Evolutionary conservation across 2,113 vertebrate species (phyloP).

Genomic region (Ia io): DNA sequence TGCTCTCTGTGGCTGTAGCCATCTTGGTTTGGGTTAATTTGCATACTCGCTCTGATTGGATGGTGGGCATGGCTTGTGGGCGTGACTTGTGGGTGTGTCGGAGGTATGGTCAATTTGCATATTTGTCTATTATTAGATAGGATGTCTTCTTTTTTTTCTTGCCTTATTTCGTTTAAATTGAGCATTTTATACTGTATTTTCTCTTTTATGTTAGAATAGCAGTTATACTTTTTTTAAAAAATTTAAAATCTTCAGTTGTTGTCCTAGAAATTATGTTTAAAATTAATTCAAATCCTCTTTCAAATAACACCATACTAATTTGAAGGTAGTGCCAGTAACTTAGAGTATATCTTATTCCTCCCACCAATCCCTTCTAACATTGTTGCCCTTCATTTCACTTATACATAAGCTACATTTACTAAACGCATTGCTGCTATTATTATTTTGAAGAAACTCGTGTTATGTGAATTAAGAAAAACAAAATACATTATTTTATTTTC

Average conservation of each 20-base stretch:
- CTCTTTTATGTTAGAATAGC: neutral
- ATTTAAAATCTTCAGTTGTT: neutral
- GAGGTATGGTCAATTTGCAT: too few species aligned
- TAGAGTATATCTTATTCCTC: neutral
- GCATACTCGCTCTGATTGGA: too few species aligned
- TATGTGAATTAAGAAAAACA: neutral
- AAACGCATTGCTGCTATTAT: neutral
- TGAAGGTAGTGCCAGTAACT: neutral
- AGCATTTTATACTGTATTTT: neutral
- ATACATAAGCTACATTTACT: neutral
- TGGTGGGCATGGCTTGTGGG: too few species aligned
- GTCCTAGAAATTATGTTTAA: neutral
- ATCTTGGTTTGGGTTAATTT: too few species aligned
- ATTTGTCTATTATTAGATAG: too few species aligned
- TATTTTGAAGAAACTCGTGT: neutral
- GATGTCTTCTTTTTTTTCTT: neutral
- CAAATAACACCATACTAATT: neutral
- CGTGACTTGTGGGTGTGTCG: too few species aligned
- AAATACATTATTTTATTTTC: neutral
- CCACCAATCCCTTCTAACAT: neutral
- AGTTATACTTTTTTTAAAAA: neutral
- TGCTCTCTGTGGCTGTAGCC: too few species aligned
- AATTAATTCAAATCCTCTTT: neutral
- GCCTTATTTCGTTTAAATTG: neutral
- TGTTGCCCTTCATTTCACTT: neutral